Evolutionary conservation across 2,113 vertebrate species (phyloP), one percentile per base, ranked within the genome.

Genomic region (Microtus richardsoni): DNA sequence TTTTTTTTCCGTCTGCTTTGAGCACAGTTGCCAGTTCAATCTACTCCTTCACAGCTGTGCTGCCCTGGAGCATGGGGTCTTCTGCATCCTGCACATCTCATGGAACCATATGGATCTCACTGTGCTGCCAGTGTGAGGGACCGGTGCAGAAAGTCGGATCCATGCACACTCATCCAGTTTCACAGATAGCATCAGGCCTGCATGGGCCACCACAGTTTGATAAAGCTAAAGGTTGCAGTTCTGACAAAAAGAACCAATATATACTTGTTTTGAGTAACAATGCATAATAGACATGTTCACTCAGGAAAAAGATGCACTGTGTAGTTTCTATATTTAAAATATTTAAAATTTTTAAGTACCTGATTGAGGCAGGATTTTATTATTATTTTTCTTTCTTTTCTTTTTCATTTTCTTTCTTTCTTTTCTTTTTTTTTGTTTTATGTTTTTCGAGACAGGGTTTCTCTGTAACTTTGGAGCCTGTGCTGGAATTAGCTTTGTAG

Each of bases 311-410:
- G 74, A 88, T 28, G 10, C 2, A 7, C 84, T 47, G 39, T 4
- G 1, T 44, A 68, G 8, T n/a, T 86, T 93, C 36, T 75, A 21
- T 52, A 83, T 91, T 91, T 91, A 95, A 94, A 89, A 44, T 52
- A 83, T 91, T 91, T 91, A 95, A 94, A 89, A 44, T 33, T 49
- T 21, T 89, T 64, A 96, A 77, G 77, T 39, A 62, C 24, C 64
- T n/a, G 2, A 47, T 74, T 87, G 52, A 83, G 52, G 47, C n/a
- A 80, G 28, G 60, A 52, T 94, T 54, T 54, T 54, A 17, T 54
- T 54, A 17, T 54, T 54, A 54, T 58, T 54, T 54, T 58, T 54
- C 4, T 54, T 54, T 54, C 54, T 54, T 54, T 54, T 54, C 4
- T 54, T 58, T 58, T 19, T 54, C 54, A 49, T 49, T 49, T 49